Conservation (phyloP, 2,888 invertebrate species). For the Hydrotaea cyrtoneurina region DNA sequence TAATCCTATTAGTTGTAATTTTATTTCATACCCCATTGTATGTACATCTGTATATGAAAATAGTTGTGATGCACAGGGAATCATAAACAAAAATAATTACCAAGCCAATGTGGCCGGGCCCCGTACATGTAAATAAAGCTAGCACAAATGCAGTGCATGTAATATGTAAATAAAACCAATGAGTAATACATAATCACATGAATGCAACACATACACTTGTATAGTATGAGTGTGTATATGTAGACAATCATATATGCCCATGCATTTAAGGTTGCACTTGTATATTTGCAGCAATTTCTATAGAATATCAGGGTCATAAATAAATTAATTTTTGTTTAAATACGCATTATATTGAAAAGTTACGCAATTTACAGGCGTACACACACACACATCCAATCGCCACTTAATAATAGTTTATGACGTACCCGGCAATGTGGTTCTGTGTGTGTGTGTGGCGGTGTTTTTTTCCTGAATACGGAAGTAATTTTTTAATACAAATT, state of each 20-base stretch:
- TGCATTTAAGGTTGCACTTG: not conserved
- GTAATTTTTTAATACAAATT: not conserved
- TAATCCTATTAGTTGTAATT: no score
- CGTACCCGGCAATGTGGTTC: not conserved
- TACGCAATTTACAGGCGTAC: not conserved
- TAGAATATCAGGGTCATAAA: not conserved
- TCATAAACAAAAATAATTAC: not conserved
- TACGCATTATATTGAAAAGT: not conserved
- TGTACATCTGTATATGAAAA: no score
- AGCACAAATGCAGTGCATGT: not conserved
- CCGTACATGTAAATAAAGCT: conserved; percentile 3
- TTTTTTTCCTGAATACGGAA: not conserved
- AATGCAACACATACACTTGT: no score
- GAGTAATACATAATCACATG: not conserved
- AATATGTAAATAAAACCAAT: not conserved
- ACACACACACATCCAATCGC: not conserved
- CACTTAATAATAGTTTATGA: not conserved
- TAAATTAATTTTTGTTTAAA: not conserved
- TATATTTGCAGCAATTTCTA: not conserved
- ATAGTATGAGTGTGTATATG: no score
- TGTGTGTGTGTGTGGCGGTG: no score
- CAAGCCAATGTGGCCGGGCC: not conserved
- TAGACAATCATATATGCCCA: no score
- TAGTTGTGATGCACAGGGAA: no score
- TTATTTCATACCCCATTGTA: no score